A percentile compares a stretch with the other conserved stretches of the same genome.
These are phyloP conservation scores for Brachypodius melanocephalos DNA, from an alignment of 2,113 vertebrate species.

Conservation along the genomic window DNA sequence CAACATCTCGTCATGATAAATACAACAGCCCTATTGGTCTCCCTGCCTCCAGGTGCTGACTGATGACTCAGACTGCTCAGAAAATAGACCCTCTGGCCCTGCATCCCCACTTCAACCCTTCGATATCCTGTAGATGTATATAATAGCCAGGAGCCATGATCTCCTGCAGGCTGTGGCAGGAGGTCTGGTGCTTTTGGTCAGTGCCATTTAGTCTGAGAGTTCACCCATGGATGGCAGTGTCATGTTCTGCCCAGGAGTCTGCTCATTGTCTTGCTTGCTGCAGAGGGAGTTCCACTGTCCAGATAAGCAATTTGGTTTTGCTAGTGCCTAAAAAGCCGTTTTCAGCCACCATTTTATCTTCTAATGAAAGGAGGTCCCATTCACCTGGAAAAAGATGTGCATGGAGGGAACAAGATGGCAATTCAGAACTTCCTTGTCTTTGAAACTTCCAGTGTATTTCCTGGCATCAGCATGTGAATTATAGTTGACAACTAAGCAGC, in stretches of 20 bases:
- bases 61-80: background rate
- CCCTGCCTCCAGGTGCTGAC: rapidly evolving
- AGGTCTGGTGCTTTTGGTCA: background rate
- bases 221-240: rapidly evolving
- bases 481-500: background rate
- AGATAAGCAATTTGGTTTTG: background rate
- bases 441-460: conserved; percentile 9
- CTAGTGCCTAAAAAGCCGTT: background rate
- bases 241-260: background rate
- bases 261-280: rapidly evolving
- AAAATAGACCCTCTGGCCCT: background rate
- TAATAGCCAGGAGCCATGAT: rapidly evolving
- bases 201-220: background rate
- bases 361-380: background rate
- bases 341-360: background rate
- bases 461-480: background rate
- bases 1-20: background rate
- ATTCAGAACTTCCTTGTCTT: conserved; percentile 17
- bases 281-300: background rate
- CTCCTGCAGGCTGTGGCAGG: background rate
- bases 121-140: rapidly evolving
- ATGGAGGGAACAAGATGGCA: background rate
- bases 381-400: background rate
- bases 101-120: background rate
- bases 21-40: rapidly evolving